phyloP scores from a whole-genome alignment of 2,797 vertebrate genomes.

The Enteromius unitaeniatus region DNA sequence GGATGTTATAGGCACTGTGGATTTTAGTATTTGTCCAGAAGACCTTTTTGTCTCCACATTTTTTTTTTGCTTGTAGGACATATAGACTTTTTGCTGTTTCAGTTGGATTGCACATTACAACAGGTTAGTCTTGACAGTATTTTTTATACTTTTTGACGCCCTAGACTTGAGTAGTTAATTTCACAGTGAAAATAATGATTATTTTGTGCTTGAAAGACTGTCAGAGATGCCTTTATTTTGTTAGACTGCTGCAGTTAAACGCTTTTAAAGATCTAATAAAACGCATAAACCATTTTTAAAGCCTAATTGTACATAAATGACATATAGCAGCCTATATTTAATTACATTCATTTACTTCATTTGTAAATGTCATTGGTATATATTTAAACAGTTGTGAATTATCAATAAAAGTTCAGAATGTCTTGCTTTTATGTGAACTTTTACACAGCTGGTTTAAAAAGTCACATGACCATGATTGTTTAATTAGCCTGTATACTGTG shows the following conservation, averaged over 20 bases:
- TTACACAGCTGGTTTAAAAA: not conserved
- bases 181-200: not conserved
- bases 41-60: slow-evolving; percentile 48
- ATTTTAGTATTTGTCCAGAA: slow-evolving; percentile 66
- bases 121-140: slow-evolving; percentile 69
- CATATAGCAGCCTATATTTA: not conserved
- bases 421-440: not conserved
- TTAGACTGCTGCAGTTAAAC: not conserved
- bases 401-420: not conserved
- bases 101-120: slow-evolving; percentile 41
- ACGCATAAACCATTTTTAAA: not conserved
- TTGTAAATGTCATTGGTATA: no score
- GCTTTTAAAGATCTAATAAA: not conserved
- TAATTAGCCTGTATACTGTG: not conserved
- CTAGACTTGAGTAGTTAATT: not conserved
- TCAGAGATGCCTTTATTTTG: not conserved
- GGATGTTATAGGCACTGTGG: slow-evolving; percentile 72
- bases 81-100: slow-evolving; percentile 58
- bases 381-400: not conserved
- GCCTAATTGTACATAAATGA: not conserved
- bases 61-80: slow-evolving; percentile 44
- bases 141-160: not conserved
- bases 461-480: not conserved
- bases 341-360: not conserved
- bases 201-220: not conserved